Evolutionary conservation across 2,797 vertebrate genomes (phyloP).

Genomic region (Taenioides sp.): DNA sequence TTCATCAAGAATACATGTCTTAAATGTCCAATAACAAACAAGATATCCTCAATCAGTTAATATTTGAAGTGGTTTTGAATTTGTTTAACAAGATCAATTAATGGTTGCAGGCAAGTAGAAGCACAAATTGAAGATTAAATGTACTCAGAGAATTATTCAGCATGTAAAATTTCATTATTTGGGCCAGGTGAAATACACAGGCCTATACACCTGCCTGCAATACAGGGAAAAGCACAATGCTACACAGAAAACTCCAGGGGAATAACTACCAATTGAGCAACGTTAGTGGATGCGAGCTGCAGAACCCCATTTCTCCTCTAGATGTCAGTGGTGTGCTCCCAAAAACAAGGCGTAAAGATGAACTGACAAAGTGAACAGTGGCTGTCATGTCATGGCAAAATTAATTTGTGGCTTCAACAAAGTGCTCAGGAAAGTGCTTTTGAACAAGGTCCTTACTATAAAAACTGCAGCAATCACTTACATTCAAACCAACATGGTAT

Average conservation of each 20-base stretch:
- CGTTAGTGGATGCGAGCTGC: slow-evolving; percentile 49
- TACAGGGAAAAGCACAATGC: slow-evolving; percentile 22
- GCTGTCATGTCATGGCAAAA: slow-evolving; percentile 50
- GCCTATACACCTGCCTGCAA: slow-evolving; percentile 29
- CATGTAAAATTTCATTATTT: slow-evolving; percentile 36
- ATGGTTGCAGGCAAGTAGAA: slow-evolving; percentile 22
- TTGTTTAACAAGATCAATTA: slow-evolving; percentile 22
- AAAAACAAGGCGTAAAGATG: slow-evolving; percentile 28
- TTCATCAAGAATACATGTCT: slow-evolving; percentile 28
- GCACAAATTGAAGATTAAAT: slow-evolving; percentile 28
- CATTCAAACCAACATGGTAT: slow-evolving; percentile 46
- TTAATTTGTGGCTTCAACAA: slow-evolving; percentile 70
- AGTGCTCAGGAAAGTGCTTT: slow-evolving; percentile 76
- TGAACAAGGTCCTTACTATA: slow-evolving; percentile 66
- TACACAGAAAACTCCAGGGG: slow-evolving; percentile 29
- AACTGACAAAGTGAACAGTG: slow-evolving; percentile 55
- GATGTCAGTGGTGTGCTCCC: slow-evolving; percentile 76
- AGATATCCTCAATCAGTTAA: slow-evolving; percentile 29
- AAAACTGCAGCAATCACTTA: slow-evolving; percentile 45
- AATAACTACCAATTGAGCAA: slow-evolving; percentile 62
- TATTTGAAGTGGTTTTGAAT: slow-evolving; percentile 23
- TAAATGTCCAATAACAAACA: slow-evolving; percentile 32
- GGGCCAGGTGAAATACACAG: slow-evolving; percentile 32
- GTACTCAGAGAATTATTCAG: slow-evolving; percentile 29
- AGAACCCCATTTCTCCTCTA: slow-evolving; percentile 56